These are phyloP conservation scores for Chouioia cunea DNA, from an alignment of 2,888 invertebrate genomes.

Conservation along the genomic window DNA sequence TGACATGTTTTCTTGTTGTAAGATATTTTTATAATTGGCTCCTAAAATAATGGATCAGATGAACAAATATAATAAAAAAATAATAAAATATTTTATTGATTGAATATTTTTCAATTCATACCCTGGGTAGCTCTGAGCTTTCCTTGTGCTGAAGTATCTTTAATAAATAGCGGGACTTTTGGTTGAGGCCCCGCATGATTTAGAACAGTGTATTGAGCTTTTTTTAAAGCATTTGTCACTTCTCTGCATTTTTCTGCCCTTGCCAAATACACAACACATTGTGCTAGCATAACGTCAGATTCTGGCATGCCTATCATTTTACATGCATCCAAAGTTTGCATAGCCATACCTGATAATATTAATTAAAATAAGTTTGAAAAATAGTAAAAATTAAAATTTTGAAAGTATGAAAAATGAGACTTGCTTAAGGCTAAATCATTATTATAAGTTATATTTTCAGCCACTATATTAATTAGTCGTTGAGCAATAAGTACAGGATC, in stretches of 20 bases:
- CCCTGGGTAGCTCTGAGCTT: slow-evolving; percentile 50
- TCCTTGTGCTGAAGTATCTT: slow-evolving; percentile 45
- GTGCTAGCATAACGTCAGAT: slow-evolving; percentile 82
- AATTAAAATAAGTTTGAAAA: not conserved
- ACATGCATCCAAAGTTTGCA: slow-evolving; percentile 83
- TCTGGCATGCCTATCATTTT: slow-evolving; percentile 87
- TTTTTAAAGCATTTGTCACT: slow-evolving; percentile 55
- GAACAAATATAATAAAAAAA: not conserved
- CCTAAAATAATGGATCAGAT: slow-evolving; percentile 66
- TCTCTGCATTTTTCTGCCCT: slow-evolving; percentile 79
- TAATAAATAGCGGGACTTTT: slow-evolving; percentile 40
- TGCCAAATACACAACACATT: slow-evolving; percentile 83
- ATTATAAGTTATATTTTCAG: slow-evolving; percentile 81
- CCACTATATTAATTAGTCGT: slow-evolving; percentile 79
- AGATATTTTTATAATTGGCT: slow-evolving; percentile 72
- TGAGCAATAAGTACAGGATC: slow-evolving; percentile 84
- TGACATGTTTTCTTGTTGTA: slow-evolving; percentile 71
- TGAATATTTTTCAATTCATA: slow-evolving; percentile 38
- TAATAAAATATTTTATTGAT: slow-evolving; percentile 1
- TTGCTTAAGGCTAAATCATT: slow-evolving; percentile 64
- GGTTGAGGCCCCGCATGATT: slow-evolving; percentile 40
- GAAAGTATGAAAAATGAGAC: slow-evolving; percentile 11
- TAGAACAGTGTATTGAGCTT: slow-evolving; percentile 19
- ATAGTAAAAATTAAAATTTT: not conserved
- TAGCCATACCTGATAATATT: slow-evolving; percentile 75